These are phyloP conservation scores for Melanerpes aurifrons DNA, from an alignment of 2,113 vertebrate species.

Conservation along the genomic window DNA sequence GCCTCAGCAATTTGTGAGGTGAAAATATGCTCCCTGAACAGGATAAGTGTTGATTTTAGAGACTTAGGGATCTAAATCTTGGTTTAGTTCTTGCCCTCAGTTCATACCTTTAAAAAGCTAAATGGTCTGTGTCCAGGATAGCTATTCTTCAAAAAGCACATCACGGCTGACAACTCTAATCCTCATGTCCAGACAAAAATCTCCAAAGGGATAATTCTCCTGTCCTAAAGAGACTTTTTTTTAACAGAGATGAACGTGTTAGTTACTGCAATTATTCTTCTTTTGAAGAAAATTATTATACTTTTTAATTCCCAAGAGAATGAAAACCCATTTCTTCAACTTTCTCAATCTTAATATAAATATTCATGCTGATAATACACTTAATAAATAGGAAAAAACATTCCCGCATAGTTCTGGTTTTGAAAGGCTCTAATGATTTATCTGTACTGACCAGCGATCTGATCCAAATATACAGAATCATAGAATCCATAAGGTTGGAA, in stretches of 20 bases:
- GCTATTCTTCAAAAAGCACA: not conserved
- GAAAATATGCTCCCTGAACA: slow-evolving; percentile 1
- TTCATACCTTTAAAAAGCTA: slow-evolving; percentile 3
- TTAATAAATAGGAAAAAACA: not conserved
- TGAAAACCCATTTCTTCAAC: not conserved
- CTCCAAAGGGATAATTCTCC: not conserved
- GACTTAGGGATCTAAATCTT: slow-evolving; percentile 36
- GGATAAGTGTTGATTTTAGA: slow-evolving; percentile 6
- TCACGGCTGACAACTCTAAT: slow-evolving; percentile 41
- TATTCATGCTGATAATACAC: not conserved
- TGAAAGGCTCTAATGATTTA: not conserved
- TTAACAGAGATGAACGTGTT: not conserved
- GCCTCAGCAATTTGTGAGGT: not conserved
- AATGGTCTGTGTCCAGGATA: not conserved
- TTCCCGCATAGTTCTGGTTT: not conserved
- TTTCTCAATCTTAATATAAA: not conserved
- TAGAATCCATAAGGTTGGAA: no score
- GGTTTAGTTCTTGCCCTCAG: not conserved
- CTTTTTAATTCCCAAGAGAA: not conserved
- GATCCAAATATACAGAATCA: accelerated
- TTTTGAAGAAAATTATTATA: not conserved
- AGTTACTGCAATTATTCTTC: slow-evolving; percentile 33
- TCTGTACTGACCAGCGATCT: not conserved
- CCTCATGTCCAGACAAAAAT: slow-evolving; percentile 27
- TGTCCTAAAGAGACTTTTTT: not conserved